Evolutionary conservation across 1,140 invertebrate genomes (phyloP).

Genomic region (Drosophila cardini): DNA sequence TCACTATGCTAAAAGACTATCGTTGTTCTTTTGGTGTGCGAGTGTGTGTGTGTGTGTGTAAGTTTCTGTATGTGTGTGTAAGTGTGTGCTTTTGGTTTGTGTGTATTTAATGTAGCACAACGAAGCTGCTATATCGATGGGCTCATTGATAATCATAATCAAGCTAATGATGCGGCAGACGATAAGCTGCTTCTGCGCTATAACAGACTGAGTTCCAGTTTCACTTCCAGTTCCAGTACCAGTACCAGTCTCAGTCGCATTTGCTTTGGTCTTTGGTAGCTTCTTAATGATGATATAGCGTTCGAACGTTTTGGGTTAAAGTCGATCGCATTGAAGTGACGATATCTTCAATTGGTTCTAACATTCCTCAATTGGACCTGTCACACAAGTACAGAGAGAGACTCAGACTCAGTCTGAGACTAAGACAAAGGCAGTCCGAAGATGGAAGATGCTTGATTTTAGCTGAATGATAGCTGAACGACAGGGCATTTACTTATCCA

Average conservation of each 20-base stretch:
- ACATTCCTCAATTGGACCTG: slow-evolving; percentile 52
- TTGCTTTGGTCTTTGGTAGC: slow-evolving; percentile 1
- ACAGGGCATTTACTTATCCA: slow-evolving; percentile 56
- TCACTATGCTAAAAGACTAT: slow-evolving; percentile 27
- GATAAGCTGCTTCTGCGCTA: slow-evolving; percentile 58
- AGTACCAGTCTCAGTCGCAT: background rate
- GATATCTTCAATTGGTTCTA: slow-evolving; percentile 66
- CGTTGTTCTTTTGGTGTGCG: slow-evolving; percentile 39
- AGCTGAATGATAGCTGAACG: background rate
- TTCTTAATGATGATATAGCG: slow-evolving; percentile 68
- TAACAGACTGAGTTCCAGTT: background rate
- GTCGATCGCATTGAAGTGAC: slow-evolving; percentile 62
- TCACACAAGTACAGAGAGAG: slow-evolving; percentile 13
- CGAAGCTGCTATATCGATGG: slow-evolving; percentile 56
- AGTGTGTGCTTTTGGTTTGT: background rate
- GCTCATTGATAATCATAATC: slow-evolving; percentile 83
- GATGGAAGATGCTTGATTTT: background rate
- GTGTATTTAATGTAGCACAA: slow-evolving; percentile 53
- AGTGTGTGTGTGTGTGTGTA: background rate
- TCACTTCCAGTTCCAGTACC: slow-evolving; percentile 2
- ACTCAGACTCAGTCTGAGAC: background rate
- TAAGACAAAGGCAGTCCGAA: background rate
- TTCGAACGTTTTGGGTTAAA: slow-evolving; percentile 28
- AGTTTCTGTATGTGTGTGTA: no score
- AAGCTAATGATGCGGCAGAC: slow-evolving; percentile 80